Base-by-base conservation (phyloP, 2,113 vertebrate species). In the Monopterus albus region DNA sequence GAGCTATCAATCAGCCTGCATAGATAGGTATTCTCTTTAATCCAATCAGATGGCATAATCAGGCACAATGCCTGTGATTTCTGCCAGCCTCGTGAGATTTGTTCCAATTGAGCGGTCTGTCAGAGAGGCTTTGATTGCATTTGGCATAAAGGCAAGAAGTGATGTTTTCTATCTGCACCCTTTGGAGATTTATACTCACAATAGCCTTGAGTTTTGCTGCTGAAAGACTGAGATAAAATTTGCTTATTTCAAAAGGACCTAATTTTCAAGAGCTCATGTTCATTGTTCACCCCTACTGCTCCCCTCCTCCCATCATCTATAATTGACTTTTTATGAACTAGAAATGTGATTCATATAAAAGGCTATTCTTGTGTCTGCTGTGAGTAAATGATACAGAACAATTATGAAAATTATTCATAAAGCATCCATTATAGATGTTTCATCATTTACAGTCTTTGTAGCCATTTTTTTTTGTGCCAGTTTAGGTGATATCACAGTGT, bases 1-100 rank as follows among this genome's bases (percentile, higher is more conserved):
- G 87, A 83, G 87, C 87, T 52, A 87, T 89, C 88, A 89, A 90
- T 90, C 88, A 86, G 79, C 73, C 75, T 21, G 72, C 82, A 53
- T 62, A 63, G 85, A 81, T 73, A 82, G 83, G 82, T 75, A 82
- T 88, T 89, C 86, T 85, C 85, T 89, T 90, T 91, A 90, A 90
- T 87, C 86, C 88, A 92, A 92, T 92, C 92, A 91, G 81, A 88
- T 81, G 81, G 81, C 81, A 89, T 92, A 92, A 92, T 93, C 90
- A 91, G 82, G 86, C 85, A 86, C 85, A 90, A 93, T 92, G 87
- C 85, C 73, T 75, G 85, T 87, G 85, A 89, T 91, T 89, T 87
- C 81, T 81, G 77, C 75, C 82, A 64, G 79, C 82, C 78, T 83
- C 71, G 80, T 79, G 89, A 89, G 87, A 88, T 90, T 90, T 86